Evolutionary conservation across 2,888 invertebrate species (phyloP), one percentile per base, ranked within the genome.

Genomic region (Luperina nickerlii): DNA sequence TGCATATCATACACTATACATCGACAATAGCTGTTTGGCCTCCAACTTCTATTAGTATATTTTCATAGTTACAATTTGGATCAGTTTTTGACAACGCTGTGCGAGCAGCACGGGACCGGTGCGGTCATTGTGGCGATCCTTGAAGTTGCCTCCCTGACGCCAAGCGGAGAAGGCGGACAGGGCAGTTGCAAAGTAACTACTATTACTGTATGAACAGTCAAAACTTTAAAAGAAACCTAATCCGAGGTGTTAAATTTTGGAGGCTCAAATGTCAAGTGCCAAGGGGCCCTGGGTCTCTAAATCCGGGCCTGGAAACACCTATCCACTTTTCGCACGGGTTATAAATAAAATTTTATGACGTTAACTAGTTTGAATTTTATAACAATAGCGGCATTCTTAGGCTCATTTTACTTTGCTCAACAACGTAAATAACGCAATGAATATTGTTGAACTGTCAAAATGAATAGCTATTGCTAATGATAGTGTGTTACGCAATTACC

Each of bases 351-450:
- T 77, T 45, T 38, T 20, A 2, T 48, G 11, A 24, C 5, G 24
- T 57, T 78, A 32, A 65, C 42, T 77, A 65, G 27, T 32, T 32
- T 15, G 5, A 32, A 65, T 54, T 4, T 67, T 78, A 24, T 70
- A 27, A 57, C 54, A 79, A 72, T 65, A 79, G 15, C 20, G 18
- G 15, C 27, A 79, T 54, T 62, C 42, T 51, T 9, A 42, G 7
- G 20, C 7, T 11, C 18, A 67, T 74, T 60, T 65, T 60, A 38
- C 42, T 51, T 51, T 9, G 24, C 54, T 51, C 6, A 51, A 51
- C 51, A 18, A 18, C 18, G 18, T 51, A 51, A 51, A 18, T 51
- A 51, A 51, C 51, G 51, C 51, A 51, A 18, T 51, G 18, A 51
- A 57, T 24, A 2, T 57, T 57, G 24, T 57, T 24, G 24, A 24